Base-by-base conservation (phyloP, 2,113 vertebrate species). In the Microtus ochrogaster region DNA sequence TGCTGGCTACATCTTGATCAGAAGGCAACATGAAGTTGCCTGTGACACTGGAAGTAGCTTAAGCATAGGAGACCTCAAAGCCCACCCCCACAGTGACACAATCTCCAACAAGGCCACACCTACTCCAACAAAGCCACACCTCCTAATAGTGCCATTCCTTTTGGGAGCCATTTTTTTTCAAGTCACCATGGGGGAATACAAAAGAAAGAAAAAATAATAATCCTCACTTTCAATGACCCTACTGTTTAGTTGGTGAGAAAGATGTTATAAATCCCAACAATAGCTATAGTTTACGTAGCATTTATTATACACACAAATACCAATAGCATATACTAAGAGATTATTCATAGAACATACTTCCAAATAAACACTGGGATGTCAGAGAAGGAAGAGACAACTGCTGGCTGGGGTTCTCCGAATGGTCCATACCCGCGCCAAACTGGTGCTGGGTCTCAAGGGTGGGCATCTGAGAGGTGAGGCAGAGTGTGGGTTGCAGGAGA, bases 141-240 rank as follows among this genome's bases (percentile, higher is more conserved):
- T 72, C 24, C 36, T 72, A 72, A 72, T 39, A 72, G 36, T 72
- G 8, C 36, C 36, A 39, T 19, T 72, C 14, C 33, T 7, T 70
- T 70, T n/a, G 68, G 68, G 2, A 19, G 36, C 16, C 68, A 72
- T 72, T 72, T 72, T n/a, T n/a, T 72, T 72, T 72, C 70, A 72
- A 72, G n/a, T n/a, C 17, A 72, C 36, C 36, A 39, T 0, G 28
- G 70, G 17, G 30, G 1, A 33, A 9, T n/a, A 17, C 1, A 72
- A 68, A 66, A 89, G 86, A 74, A 73, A 91, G 77, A 83, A 85
- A 96, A 86, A 73, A 94, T 44, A 90, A 49, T 33, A 77, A 90
- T 78, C 12, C 2, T 3, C n/a, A 55, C 11, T 61, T 74, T 96
- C 77, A 92, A 39, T 26, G 13, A 95, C 4, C 17, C 63, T 91